Evolutionary conservation across 2,797 vertebrate species (phyloP).

Genomic region (Ficedula albicollis): DNA sequence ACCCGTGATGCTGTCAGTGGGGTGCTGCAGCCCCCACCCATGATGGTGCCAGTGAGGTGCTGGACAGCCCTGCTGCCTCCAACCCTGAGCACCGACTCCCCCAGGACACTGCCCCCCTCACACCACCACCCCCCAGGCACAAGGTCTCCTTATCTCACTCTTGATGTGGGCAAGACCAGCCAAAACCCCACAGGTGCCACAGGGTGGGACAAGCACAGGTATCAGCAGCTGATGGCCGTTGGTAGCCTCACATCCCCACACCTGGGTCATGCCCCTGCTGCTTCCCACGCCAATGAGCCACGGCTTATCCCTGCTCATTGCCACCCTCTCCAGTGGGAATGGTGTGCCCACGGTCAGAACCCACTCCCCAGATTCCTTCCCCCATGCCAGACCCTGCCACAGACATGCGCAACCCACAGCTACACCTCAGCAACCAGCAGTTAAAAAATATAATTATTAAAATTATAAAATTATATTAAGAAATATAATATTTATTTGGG

Average conservation of each 20-base stretch:
- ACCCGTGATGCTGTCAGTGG: rapidly evolving
- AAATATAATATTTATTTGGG: conserved; percentile 79
- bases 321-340: rapidly evolving
- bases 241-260: rapidly evolving
- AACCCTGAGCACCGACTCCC: rapidly evolving
- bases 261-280: not conserved
- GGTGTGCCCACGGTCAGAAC: rapidly evolving
- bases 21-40: rapidly evolving
- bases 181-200: rapidly evolving
- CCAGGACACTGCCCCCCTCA: no score
- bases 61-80: not conserved
- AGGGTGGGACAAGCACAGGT: rapidly evolving
- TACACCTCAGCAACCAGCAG: not conserved
- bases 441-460: conserved; percentile 72
- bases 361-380: not conserved
- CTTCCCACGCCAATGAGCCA: rapidly evolving
- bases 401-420: not conserved
- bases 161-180: rapidly evolving
- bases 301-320: rapidly evolving
- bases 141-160: not conserved
- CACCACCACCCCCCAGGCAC: rapidly evolving
- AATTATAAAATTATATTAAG: not conserved
- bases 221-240: rapidly evolving
- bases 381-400: rapidly evolving
- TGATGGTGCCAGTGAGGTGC: rapidly evolving